Evolutionary conservation across 1,140 invertebrate genomes (phyloP), one percentile per base, ranked within the genome.

Genomic region (Liolophura sinensis): DNA sequence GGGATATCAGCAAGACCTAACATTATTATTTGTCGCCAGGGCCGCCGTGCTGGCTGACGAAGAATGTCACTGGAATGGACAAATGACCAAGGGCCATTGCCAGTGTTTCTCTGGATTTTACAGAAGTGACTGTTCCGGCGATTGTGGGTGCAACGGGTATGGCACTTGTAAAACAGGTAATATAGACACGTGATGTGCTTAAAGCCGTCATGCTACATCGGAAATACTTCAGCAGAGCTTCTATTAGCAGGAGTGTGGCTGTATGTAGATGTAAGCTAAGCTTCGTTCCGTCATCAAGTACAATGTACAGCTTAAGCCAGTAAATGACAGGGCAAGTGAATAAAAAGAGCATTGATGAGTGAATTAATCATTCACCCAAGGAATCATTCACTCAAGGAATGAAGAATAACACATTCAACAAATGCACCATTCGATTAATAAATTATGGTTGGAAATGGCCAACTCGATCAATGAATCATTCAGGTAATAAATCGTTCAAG

Each of bases 81-180:
- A 40, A 40, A 40, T 40, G 31, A 40, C 18, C 15, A 48, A 51
- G 40, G 55, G 61, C 57, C 52, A 48, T 15, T 73, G 72, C 47
- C 22, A 62, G 3, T 73, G 72, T 68, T 71, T 51, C 58, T 51
- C 68, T 20, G 72, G 72, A 3, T 73, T 68, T 51, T 63, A 31
- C 12, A 56, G 65, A 14, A 64, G 14, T 25, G 64, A 73, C 46
- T 73, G 72, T 48, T 59, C 60, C 6, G 64, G 57, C 3, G 72
- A 70, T 57, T 73, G 72, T 66, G 69, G 69, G 9, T 73, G 72
- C 62, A 24, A 61, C 27, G 72, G 72, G 1, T 62, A 69, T 48
- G 72, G 72, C 5, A 56, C 18, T 1, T 73, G 72, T 25, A 64
- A 63, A 60, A 11, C 31, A 24, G 72, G 71, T 72, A 52, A 31